These are phyloP conservation scores for Apantesis nais DNA, from an alignment of 2,888 invertebrate genomes.

Conservation along the genomic window DNA sequence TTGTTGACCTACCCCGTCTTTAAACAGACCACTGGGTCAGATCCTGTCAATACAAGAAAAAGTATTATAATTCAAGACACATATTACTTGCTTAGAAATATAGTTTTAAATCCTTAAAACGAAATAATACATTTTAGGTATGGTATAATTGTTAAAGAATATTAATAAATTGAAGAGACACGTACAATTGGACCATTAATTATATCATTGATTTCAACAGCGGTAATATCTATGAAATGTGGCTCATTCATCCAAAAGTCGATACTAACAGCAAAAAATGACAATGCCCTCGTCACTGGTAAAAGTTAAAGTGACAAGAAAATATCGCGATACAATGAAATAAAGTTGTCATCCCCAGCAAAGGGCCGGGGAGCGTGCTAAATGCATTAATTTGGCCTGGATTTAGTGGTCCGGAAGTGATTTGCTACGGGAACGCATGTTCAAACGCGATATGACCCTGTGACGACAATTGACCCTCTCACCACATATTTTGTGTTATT, in stretches of 20 bases:
- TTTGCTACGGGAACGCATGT: constrained; percentile 85
- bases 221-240: constrained; percentile 39
- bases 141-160: too few species aligned
- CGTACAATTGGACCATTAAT: constrained; percentile 9
- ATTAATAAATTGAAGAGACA: neutral
- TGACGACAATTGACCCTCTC: constrained; percentile 72
- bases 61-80: too few species aligned
- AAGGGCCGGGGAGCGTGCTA: constrained; percentile 81
- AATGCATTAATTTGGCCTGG: constrained; percentile 85
- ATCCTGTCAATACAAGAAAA: neutral
- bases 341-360: constrained; percentile 85
- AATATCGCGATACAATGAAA: constrained; percentile 83
- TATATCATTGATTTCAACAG: constrained; percentile 29
- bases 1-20: neutral
- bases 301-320: constrained; percentile 83
- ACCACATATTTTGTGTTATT: constrained; percentile 57
- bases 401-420: constrained; percentile 86
- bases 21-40: neutral
- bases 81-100: too few species aligned
- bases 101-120: too few species aligned
- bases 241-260: constrained; percentile 47
- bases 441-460: constrained; percentile 76
- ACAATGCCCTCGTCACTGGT: constrained; percentile 59
- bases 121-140: too few species aligned
- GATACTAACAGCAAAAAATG: constrained; percentile 50